phyloP scores from a whole-genome alignment of 2,797 vertebrate species.

The Carapus acus region DNA sequence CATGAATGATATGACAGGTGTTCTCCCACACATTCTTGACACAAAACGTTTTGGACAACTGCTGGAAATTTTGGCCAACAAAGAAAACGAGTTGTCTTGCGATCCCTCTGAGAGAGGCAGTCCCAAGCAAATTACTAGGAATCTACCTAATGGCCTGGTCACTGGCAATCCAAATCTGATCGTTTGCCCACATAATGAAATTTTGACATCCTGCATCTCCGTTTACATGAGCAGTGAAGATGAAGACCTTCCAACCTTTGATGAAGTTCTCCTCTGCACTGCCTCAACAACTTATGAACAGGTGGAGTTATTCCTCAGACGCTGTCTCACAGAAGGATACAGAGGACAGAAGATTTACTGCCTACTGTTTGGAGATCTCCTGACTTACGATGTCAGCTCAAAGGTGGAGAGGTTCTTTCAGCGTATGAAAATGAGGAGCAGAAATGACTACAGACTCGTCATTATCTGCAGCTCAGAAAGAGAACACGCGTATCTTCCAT shows the following conservation, averaged over 20 bases:
- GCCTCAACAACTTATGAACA: slow-evolving; percentile 80
- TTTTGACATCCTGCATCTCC: slow-evolving; percentile 80
- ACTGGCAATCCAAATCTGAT: slow-evolving; percentile 84
- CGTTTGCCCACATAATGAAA: slow-evolving; percentile 76
- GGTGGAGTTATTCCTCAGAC: slow-evolving; percentile 84
- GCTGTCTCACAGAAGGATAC: slow-evolving; percentile 76
- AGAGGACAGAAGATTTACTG: slow-evolving; percentile 77
- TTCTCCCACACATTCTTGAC: slow-evolving; percentile 78
- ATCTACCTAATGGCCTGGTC: slow-evolving; percentile 72
- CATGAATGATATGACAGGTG: slow-evolving; percentile 71
- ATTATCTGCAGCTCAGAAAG: slow-evolving; percentile 83
- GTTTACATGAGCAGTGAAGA: slow-evolving; percentile 80
- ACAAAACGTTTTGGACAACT: slow-evolving; percentile 75
- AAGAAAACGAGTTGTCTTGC: slow-evolving; percentile 41
- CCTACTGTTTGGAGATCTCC: slow-evolving; percentile 82
- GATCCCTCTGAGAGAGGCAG: slow-evolving; percentile 38
- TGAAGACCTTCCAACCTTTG: slow-evolving; percentile 81
- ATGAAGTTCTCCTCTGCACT: slow-evolving; percentile 90
- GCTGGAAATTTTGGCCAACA: slow-evolving; percentile 70
- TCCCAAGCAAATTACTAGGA: slow-evolving; percentile 54
- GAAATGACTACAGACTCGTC: slow-evolving; percentile 71
- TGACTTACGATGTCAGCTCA: slow-evolving; percentile 85
- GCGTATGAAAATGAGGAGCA: slow-evolving; percentile 63
- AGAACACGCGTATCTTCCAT: slow-evolving; percentile 87
- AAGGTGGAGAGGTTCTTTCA: slow-evolving; percentile 82